phyloP scores from a whole-genome alignment of 2,888 invertebrate species.

The Chymomyza caudatula region DNA sequence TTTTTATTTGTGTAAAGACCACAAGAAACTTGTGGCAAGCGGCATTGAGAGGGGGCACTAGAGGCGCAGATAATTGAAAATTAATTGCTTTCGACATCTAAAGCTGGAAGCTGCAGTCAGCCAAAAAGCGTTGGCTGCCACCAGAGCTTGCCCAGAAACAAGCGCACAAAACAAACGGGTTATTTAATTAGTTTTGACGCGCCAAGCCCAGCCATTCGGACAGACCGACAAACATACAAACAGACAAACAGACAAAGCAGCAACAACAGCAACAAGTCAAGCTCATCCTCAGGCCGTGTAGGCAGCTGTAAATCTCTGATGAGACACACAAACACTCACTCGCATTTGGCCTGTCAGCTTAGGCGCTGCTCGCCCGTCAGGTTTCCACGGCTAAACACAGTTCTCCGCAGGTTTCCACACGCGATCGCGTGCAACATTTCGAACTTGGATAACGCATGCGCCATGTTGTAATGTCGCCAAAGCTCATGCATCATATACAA shows the following conservation, averaged over 20 bases:
- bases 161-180: slow-evolving; percentile 44
- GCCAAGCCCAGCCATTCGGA: slow-evolving; percentile 12
- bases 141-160: neutral
- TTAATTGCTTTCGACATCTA: slow-evolving; percentile 68
- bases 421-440: slow-evolving; percentile 33
- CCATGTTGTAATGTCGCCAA: slow-evolving; percentile 12
- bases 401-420: slow-evolving; percentile 22
- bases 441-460: slow-evolving; percentile 8
- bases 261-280: slow-evolving; percentile 2
- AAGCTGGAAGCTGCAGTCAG: slow-evolving; percentile 13
- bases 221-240: neutral
- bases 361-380: neutral
- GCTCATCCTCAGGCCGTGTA: neutral
- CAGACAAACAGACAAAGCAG: neutral
- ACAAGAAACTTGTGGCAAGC: slow-evolving; percentile 11
- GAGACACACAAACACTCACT: too few relatives aligned
- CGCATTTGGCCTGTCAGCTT: neutral
- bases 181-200: slow-evolving; percentile 70
- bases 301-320: neutral
- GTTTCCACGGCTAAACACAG: neutral
- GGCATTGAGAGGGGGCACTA: neutral
- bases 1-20: neutral
- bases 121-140: neutral
- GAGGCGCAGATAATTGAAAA: slow-evolving; percentile 61
- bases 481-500: slow-evolving; percentile 3